Conservation (phyloP, 2,113 vertebrate species). For the Hemibagrus wyckioides region DNA sequence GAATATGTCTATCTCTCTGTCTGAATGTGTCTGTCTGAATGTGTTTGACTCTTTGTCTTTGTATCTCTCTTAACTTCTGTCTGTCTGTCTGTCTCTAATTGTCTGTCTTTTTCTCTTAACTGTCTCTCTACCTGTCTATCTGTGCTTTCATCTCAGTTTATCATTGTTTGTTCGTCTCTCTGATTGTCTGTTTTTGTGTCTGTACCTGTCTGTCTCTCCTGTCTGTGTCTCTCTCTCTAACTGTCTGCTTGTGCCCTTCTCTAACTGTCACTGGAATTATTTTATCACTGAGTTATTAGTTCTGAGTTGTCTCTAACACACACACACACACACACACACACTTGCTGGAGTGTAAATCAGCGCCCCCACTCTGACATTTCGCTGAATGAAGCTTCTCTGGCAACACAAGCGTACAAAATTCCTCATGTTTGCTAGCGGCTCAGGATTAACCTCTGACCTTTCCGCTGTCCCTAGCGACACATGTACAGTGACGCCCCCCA, state of each 20-base stretch:
- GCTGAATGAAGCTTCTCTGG: constrained; percentile 17
- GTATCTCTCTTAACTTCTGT: neutral
- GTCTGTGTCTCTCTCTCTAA: neutral
- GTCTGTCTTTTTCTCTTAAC: neutral
- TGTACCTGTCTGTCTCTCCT: neutral
- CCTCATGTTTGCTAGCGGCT: neutral
- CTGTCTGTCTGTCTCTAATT: neutral
- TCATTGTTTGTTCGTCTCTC: neutral
- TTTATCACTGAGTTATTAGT: neutral
- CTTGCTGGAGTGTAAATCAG: too few species aligned
- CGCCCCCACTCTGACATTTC: too few species aligned
- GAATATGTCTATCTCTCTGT: neutral
- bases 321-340: too few species aligned
- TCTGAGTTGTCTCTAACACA: neutral
- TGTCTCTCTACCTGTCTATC: neutral
- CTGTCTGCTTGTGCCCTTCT: neutral
- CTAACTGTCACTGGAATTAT: neutral
- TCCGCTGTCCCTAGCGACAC: neutral
- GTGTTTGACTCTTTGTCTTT: neutral
- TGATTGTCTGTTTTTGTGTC: neutral
- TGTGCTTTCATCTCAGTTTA: neutral
- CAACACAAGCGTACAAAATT: neutral
- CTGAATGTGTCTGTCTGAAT: neutral
- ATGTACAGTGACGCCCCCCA: neutral
- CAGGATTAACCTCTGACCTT: neutral